These are phyloP conservation scores for Tubulanus polymorphus DNA, from an alignment of 2,888 invertebrate genomes.

Conservation along the genomic window DNA sequence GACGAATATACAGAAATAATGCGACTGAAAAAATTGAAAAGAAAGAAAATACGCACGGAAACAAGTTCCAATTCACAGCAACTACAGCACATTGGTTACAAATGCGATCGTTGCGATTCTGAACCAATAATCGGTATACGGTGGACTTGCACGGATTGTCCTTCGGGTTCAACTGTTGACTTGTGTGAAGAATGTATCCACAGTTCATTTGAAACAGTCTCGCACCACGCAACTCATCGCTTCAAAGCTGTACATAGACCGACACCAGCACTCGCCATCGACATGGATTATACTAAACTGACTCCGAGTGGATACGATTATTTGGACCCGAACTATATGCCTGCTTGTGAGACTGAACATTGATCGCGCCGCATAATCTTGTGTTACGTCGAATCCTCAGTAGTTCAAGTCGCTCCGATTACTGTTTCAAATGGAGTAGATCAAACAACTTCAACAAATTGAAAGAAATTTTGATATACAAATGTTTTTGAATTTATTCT, in stretches of 20 bases:
- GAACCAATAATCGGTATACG: conserved; percentile 64
- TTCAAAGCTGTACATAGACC: conserved; percentile 28
- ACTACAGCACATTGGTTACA: conserved; percentile 43
- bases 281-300: conserved; percentile 41
- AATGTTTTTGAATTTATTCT: no score
- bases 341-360: no score
- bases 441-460: no score
- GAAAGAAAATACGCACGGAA: conserved; percentile 26
- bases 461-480: no score
- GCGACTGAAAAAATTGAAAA: conserved; percentile 33
- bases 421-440: no score
- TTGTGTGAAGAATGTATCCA: conserved; percentile 59
- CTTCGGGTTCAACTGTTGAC: conserved; percentile 56
- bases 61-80: conserved; percentile 7
- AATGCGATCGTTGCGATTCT: conserved; percentile 65
- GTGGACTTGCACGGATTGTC: conserved; percentile 70
- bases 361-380: conserved; percentile 10
- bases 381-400: no score
- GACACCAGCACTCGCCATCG: conserved; percentile 23
- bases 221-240: conserved; percentile 42
- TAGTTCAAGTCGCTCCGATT: no score
- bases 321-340: conserved; percentile 54
- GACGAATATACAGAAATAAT: conserved; percentile 48
- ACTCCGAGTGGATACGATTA: conserved; percentile 48
- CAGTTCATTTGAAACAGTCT: conserved; percentile 33